Evolutionary conservation across 2,888 invertebrate species (phyloP).

Genomic region (Hypena proboscidalis): DNA sequence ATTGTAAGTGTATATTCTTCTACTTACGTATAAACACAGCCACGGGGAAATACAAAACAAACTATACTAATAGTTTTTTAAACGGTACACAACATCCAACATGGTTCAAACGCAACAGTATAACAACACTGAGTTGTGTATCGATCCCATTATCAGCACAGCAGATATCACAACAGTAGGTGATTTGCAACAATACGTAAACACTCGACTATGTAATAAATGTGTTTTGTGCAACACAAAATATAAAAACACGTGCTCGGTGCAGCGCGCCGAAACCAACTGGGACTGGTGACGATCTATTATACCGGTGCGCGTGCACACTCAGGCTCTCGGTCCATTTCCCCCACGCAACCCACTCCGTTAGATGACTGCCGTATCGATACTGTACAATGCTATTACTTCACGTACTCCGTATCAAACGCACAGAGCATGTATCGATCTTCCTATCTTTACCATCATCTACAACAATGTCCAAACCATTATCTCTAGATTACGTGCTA

Average conservation of each 20-base stretch:
- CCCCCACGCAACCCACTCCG: slow-evolving; percentile 82
- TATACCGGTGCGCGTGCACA: slow-evolving; percentile 80
- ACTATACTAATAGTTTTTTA: slow-evolving; percentile 27
- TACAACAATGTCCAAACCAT: slow-evolving; percentile 11
- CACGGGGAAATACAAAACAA: slow-evolving; percentile 29
- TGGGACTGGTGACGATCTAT: slow-evolving; percentile 82
- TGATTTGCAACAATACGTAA: slow-evolving; percentile 24
- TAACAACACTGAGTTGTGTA: slow-evolving; percentile 39
- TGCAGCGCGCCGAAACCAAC: slow-evolving; percentile 82
- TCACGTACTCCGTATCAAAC: slow-evolving; percentile 27
- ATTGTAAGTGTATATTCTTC: slow-evolving; percentile 13
- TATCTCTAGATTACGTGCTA: slow-evolving; percentile 10
- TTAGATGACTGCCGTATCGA: slow-evolving; percentile 73
- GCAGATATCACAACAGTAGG: slow-evolving; percentile 36
- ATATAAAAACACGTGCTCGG: slow-evolving; percentile 75
- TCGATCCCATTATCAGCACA: slow-evolving; percentile 53
- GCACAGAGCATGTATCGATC: slow-evolving; percentile 4
- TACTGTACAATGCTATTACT: slow-evolving; percentile 55
- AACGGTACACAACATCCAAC: slow-evolving; percentile 40
- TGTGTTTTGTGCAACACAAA: slow-evolving; percentile 57
- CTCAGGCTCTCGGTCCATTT: slow-evolving; percentile 80
- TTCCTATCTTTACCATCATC: slow-evolving; percentile 4
- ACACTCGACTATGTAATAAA: slow-evolving; percentile 45
- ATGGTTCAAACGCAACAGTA: slow-evolving; percentile 29
- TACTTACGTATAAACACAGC: slow-evolving; percentile 36